A percentile compares a stretch with the other conserved stretches of the same genome.
Conservation (phyloP, 2,888 invertebrate species). For the Ommatoiulus sabulosus region DNA sequence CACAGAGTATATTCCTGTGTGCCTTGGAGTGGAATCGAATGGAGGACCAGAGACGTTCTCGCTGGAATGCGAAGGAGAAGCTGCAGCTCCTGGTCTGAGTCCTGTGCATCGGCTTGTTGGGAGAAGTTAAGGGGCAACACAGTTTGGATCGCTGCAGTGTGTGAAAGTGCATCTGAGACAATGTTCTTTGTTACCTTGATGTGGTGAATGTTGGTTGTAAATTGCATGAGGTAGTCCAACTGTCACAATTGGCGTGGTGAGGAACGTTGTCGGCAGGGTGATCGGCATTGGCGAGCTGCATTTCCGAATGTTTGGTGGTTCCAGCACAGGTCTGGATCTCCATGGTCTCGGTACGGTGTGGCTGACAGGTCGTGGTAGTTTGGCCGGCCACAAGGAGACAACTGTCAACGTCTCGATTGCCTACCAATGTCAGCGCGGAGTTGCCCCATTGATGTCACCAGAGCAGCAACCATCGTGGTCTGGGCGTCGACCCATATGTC, state of each 20-base stretch:
- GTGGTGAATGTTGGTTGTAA: neutral
- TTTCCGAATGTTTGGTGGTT: too few relatives aligned
- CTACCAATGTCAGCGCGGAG: too few relatives aligned
- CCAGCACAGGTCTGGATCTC: too few relatives aligned
- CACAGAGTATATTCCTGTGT: neutral
- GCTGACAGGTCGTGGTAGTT: too few relatives aligned
- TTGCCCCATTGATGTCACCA: too few relatives aligned
- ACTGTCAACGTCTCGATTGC: too few relatives aligned
- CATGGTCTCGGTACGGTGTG: too few relatives aligned
- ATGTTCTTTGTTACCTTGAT: neutral
- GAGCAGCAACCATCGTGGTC: too few relatives aligned
- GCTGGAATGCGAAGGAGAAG: neutral
- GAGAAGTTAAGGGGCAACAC: neutral
- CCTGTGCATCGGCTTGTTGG: neutral
- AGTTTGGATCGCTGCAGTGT: neutral
- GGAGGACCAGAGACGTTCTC: neutral
- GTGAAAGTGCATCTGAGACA: neutral
- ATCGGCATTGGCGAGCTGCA: too few relatives aligned
- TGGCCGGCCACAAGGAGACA: too few relatives aligned
- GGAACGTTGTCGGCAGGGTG: too few relatives aligned
- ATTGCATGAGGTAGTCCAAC: neutral
- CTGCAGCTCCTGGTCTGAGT: neutral
- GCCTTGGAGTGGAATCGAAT: neutral
- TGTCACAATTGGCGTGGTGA: neutral
- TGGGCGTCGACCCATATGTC: too few relatives aligned